Evolutionary conservation across 2,113 vertebrate genomes (phyloP).

Genomic region (Lipotes vexillifer): DNA sequence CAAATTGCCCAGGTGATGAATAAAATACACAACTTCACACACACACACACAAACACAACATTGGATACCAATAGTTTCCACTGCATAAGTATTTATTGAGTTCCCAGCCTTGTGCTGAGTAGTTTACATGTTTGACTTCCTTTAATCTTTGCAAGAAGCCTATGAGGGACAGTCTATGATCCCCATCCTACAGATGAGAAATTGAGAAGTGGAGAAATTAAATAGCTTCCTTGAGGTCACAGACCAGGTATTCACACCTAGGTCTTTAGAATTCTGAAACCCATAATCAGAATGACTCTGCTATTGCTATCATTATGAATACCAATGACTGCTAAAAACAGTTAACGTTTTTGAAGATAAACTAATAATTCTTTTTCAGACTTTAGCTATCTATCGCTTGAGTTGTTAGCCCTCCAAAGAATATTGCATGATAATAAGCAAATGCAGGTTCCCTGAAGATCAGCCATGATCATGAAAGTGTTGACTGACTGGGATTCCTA

Average conservation of each 20-base stretch:
- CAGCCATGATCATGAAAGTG: neutral
- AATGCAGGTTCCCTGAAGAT: neutral
- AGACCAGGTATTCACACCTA: neutral
- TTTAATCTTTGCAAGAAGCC: neutral
- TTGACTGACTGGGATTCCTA: neutral
- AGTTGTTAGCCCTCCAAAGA: neutral
- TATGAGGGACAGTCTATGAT: neutral
- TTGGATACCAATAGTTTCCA: neutral
- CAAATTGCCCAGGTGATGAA: neutral
- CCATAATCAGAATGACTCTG: neutral
- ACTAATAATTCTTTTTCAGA: neutral
- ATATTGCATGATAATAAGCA: neutral
- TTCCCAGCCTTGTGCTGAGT: neutral
- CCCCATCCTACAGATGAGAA: neutral
- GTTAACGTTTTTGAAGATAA: neutral
- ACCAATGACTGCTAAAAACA: neutral
- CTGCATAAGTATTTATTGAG: neutral
- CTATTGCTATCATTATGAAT: neutral
- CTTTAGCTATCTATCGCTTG: neutral
- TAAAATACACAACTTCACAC: neutral
- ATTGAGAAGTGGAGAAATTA: neutral
- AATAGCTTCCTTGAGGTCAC: neutral
- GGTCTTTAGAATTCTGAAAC: conserved; percentile 9
- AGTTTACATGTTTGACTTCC: neutral
- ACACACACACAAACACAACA: neutral